Conservation (phyloP, 2,113 vertebrate species). For the Elephantulus edwardii region DNA sequence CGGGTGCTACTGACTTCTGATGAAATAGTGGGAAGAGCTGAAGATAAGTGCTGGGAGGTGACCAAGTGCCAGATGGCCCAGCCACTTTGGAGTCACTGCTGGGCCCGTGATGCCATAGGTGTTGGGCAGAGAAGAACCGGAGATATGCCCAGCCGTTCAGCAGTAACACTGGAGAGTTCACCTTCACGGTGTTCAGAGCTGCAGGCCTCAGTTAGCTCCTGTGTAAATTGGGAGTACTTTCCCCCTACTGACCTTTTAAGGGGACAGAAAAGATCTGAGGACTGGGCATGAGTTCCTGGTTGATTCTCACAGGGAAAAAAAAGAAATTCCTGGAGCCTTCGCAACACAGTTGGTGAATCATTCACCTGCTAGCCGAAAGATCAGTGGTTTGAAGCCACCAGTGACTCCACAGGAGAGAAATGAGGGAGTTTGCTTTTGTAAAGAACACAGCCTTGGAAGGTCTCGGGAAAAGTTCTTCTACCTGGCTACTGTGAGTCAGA, state of each 20-base stretch:
- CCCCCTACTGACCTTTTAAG: background rate
- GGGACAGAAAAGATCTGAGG: background rate
- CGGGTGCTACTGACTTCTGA: background rate
- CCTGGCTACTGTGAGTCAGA: too few species aligned
- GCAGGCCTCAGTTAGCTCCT: background rate
- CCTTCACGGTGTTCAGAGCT: background rate
- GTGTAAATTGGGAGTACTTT: background rate
- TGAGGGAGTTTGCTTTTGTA: too few species aligned
- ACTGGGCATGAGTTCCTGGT: background rate
- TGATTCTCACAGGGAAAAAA: background rate
- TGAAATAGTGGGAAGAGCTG: background rate
- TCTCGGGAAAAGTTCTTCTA: too few species aligned
- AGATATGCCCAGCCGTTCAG: background rate
- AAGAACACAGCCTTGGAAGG: too few species aligned
- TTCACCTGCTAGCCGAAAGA: too few species aligned
- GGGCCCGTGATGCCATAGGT: background rate
- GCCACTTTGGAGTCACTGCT: background rate
- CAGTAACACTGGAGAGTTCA: too few species aligned
- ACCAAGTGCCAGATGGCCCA: background rate
- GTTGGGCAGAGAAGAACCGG: background rate
- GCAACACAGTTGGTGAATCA: too few species aligned
- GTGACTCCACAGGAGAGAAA: too few species aligned
- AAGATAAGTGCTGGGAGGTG: background rate
- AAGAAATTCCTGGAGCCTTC: too few species aligned
- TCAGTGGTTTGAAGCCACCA: too few species aligned